Evolutionary conservation across 1,140 invertebrate genomes (phyloP), one percentile per base, ranked within the genome.

Genomic region (Lepidurus apus): DNA sequence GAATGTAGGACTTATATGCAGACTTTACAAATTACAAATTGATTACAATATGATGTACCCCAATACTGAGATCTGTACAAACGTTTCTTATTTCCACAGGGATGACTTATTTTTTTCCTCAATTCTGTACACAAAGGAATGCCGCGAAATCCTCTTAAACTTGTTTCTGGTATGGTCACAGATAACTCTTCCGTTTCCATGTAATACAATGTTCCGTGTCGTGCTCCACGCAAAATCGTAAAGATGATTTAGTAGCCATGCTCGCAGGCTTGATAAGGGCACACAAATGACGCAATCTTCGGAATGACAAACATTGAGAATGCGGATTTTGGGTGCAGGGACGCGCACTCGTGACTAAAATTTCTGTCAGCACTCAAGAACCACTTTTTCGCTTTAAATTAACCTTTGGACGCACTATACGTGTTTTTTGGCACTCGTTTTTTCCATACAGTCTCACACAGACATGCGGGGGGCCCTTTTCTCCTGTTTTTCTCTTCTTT

Each of bases 1-100:
- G 13, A 13, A 21, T 65, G 53, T 65, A 65, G 53, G 53, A 65
- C 53, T 65, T 65, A 65, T 65, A 11, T 65, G 34, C 34, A 65
- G 53, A 21, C 53, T 65, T 65, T 65, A 65, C 21, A 65, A 65
- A 65, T 65, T 65, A 65, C 53, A 65, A 65, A 17, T 65, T n/a
- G 17, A 65, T 65, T 7, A 65, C 17, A 65, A 65, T 65, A 34
- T 17, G 21, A n/a, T 65, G 7, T 65, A 65, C 53, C 53, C 53
- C 53, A 65, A 65, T 7, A 65, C 17, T 65, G 53, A 65, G 53
- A 65, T 65, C 53, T 65, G 53, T 65, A 65, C 53, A 65, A 65
- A 11, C 53, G 21, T n/a, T 65, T 65, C 17, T 21, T 34, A 34
- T 65, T 65, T 65, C 53, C 53, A 65, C 53, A 65, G 53, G 53